A percentile compares a stretch with the other conserved stretches of the same genome.
These are phyloP conservation scores for Petrophora chlorosata DNA, from an alignment of 2,888 invertebrate genomes.

Conservation along the genomic window DNA sequence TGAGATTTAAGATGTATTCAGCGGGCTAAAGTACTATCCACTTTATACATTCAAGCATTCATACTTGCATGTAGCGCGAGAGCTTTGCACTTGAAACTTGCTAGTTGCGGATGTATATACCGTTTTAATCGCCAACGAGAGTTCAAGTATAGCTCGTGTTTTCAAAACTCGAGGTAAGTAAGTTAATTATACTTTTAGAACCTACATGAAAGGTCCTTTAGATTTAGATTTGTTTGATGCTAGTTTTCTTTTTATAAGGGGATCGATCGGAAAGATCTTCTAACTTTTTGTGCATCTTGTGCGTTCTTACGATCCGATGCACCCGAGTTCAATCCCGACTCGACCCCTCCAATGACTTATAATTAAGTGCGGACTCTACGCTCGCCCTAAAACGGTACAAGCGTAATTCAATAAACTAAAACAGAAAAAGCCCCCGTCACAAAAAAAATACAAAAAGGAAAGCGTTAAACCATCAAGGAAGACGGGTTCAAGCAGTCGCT, in stretches of 20 bases:
- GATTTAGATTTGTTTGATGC: background rate
- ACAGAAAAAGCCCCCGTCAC: too few species aligned
- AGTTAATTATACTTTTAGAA: slow-evolving; percentile 1
- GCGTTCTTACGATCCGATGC: too few species aligned
- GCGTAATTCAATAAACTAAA: too few species aligned
- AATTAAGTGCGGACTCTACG: too few species aligned
- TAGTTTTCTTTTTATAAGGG: background rate
- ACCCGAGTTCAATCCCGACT: too few species aligned
- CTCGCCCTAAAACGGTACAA: too few species aligned
- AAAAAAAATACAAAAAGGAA: too few species aligned
- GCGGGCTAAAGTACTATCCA: slow-evolving; percentile 24
- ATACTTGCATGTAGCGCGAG: slow-evolving; percentile 29
- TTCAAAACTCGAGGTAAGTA: slow-evolving; percentile 3
- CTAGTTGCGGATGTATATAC: slow-evolving; percentile 19
- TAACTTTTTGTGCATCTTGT: too few species aligned
- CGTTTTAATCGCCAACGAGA: slow-evolving; percentile 19
- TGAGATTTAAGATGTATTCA: slow-evolving; percentile 20
- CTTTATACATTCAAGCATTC: slow-evolving; percentile 22
- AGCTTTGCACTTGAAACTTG: slow-evolving; percentile 30
- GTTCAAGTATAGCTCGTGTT: slow-evolving; percentile 10
- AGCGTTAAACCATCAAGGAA: too few species aligned
- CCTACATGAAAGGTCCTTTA: background rate
- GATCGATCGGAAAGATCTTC: background rate
- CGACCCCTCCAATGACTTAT: too few species aligned
- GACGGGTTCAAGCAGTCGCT: too few species aligned